These are phyloP conservation scores for Crocodylus rhombifer DNA, from an alignment of 2,797 vertebrate genomes.

Conservation along the genomic window DNA sequence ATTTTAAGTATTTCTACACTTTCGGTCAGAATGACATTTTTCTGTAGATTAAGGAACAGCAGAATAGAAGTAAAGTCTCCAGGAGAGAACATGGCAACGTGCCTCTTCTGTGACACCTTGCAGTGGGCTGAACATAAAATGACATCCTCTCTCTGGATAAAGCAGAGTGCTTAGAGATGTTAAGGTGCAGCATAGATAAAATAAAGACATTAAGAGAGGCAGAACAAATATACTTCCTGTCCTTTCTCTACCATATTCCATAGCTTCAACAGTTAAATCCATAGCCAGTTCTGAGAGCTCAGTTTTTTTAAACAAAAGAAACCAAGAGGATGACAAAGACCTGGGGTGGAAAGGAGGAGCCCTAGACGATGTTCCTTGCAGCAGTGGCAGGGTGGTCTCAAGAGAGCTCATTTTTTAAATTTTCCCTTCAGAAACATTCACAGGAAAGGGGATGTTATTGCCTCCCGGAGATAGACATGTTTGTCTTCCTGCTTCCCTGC, in stretches of 20 bases:
- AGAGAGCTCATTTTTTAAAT: not conserved
- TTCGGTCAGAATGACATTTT: not conserved
- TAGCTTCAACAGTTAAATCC: not conserved
- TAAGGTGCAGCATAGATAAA: not conserved
- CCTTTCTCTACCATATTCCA: not conserved
- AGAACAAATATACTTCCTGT: not conserved
- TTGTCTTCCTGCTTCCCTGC: not conserved
- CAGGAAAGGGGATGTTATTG: not conserved
- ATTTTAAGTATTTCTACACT: not conserved
- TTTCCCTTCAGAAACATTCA: not conserved
- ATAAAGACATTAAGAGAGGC: not conserved
- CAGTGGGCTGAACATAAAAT: not conserved
- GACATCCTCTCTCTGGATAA: not conserved
- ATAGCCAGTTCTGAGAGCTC: not conserved
- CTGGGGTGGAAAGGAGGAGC: not conserved
- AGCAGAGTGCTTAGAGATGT: not conserved
- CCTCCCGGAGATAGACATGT: not conserved
- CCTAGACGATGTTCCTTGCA: not conserved
- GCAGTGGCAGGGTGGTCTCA: not conserved
- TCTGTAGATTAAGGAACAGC: not conserved
- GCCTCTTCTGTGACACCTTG: not conserved
- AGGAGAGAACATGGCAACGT: not conserved
- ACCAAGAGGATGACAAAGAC: not conserved
- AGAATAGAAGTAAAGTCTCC: not conserved
- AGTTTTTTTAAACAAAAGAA: not conserved